Conservation (phyloP, 2,888 invertebrate genomes). For the Crocallis elinguaria region DNA sequence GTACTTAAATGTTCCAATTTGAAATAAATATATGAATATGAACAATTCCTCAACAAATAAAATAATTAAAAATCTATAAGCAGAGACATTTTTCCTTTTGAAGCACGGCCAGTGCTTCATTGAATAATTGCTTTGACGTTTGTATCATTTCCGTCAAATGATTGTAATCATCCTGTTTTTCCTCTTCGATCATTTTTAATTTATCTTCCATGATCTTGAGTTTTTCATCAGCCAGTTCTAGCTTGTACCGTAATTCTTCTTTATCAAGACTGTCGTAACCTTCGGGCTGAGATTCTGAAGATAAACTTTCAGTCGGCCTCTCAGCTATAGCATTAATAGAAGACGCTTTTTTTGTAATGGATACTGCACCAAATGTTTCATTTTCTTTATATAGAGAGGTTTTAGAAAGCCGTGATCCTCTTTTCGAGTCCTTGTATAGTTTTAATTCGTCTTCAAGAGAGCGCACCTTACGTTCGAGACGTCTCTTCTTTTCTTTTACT, state of each 20-base stretch:
- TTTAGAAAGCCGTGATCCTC: constrained; percentile 61
- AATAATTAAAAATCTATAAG: constrained; percentile 47
- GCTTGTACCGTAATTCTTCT: constrained; percentile 72
- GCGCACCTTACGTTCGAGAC: constrained; percentile 61
- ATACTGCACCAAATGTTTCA: constrained; percentile 42
- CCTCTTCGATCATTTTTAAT: constrained; percentile 86
- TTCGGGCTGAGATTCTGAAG: constrained; percentile 57
- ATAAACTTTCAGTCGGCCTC: constrained; percentile 59
- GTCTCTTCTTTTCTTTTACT: constrained; percentile 79
- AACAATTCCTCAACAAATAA: constrained; percentile 37
- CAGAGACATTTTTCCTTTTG: constrained; percentile 75
- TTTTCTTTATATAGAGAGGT: constrained; percentile 53
- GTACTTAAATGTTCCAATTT: too few species aligned
- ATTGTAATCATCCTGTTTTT: constrained; percentile 85
- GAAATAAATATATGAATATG: too few species aligned
- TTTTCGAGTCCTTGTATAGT: constrained; percentile 54
- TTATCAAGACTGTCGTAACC: constrained; percentile 62
- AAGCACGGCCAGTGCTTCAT: constrained; percentile 77
- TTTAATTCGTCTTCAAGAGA: constrained; percentile 61
- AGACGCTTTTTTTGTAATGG: constrained; percentile 56
- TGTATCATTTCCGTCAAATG: constrained; percentile 84
- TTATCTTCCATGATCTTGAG: constrained; percentile 86
- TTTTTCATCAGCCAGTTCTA: constrained; percentile 88
- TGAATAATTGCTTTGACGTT: constrained; percentile 83
- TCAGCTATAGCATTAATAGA: constrained; percentile 53